Conservation (phyloP, 1,140 invertebrate species). For the Pseudomyrmex cubaensis region DNA sequence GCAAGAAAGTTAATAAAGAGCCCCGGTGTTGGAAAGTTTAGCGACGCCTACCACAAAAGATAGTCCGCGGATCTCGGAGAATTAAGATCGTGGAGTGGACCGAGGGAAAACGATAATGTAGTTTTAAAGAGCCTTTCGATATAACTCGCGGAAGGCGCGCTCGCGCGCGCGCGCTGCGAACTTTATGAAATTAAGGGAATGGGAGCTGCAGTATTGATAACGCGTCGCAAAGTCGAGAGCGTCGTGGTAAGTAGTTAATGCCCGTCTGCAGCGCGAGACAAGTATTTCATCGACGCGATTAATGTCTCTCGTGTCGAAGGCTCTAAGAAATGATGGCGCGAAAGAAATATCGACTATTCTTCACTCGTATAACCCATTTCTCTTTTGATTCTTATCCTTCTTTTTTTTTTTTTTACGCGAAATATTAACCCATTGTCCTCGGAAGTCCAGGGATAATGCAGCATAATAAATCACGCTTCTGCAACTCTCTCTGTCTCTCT, state of each 20-base stretch:
- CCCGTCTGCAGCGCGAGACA: slow-evolving; percentile 17
- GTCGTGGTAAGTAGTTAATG: slow-evolving; percentile 37
- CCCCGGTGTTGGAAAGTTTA: slow-evolving; percentile 62
- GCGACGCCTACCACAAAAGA: slow-evolving; percentile 59
- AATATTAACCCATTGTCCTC: slow-evolving; percentile 66
- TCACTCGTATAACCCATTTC: slow-evolving; percentile 49
- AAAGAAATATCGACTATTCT: slow-evolving; percentile 56
- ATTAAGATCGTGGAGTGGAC: slow-evolving; percentile 59
- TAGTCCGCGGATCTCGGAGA: slow-evolving; percentile 57
- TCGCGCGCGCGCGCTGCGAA: slow-evolving; percentile 47
- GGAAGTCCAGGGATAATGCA: slow-evolving; percentile 16
- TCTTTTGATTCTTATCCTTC: not conserved
- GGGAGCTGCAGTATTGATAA: slow-evolving; percentile 58
- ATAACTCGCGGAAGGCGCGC: slow-evolving; percentile 18
- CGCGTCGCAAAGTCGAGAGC: slow-evolving; percentile 34
- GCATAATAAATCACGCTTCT: slow-evolving; percentile 68
- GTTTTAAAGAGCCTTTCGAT: slow-evolving; percentile 63
- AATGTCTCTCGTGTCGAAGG: slow-evolving; percentile 49
- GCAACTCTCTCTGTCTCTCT: slow-evolving; percentile 8
- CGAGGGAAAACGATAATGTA: slow-evolving; percentile 64
- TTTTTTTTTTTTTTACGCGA: slow-evolving; percentile 13
- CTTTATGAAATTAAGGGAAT: slow-evolving; percentile 57
- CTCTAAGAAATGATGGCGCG: slow-evolving; percentile 35
- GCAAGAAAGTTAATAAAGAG: slow-evolving; percentile 68
- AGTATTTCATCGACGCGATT: slow-evolving; percentile 42